Conservation (phyloP, 2,888 invertebrate species). For the Digitonthophagus gazella region DNA sequence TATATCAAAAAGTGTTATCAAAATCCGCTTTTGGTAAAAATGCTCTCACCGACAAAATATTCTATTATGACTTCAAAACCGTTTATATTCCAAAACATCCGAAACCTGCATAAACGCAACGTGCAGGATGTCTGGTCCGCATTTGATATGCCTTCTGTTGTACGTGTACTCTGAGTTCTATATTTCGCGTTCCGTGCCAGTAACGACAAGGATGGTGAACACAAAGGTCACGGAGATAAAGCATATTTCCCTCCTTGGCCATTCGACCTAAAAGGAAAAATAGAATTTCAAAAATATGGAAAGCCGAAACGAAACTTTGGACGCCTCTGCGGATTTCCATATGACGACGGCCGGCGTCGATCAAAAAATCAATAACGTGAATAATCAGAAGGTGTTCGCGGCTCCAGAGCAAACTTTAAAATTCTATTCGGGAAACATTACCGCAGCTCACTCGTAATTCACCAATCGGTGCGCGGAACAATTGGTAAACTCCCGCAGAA, state of each 20-base stretch:
- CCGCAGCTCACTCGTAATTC: background rate
- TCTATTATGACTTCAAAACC: background rate
- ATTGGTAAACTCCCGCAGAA: background rate
- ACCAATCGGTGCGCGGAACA: background rate
- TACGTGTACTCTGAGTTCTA: background rate
- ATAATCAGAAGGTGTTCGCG: background rate
- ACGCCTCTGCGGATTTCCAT: background rate
- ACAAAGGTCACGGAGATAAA: background rate
- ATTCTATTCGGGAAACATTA: background rate
- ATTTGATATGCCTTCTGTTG: background rate
- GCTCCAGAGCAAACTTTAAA: background rate
- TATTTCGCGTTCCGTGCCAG: background rate
- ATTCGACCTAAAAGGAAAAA: background rate
- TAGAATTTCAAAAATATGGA: background rate
- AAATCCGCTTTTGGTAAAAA: background rate
- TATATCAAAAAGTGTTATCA: too few relatives aligned
- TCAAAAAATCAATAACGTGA: background rate
- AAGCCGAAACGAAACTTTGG: background rate
- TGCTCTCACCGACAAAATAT: background rate
- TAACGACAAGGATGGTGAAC: background rate
- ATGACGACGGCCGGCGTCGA: too few relatives aligned
- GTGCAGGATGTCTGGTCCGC: background rate
- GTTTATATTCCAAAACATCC: background rate
- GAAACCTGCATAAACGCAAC: background rate
- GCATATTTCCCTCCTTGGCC: background rate